Conservation (phyloP, 2,888 invertebrate species). For the Caenorhabditis zanzibari region DNA sequence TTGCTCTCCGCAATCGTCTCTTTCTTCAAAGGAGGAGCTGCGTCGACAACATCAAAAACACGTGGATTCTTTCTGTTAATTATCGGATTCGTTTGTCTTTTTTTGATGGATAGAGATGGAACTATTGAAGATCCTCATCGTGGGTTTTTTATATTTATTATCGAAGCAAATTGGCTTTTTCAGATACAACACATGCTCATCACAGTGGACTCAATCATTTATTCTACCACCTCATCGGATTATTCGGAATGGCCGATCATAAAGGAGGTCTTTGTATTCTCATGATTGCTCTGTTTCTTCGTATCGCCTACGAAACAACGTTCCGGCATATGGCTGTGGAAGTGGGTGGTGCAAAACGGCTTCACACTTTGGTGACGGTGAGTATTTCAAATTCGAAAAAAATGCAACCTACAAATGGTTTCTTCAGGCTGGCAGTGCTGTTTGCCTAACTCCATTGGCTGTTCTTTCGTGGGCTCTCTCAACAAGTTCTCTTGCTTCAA, state of each 20-base stretch:
- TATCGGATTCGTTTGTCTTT: constrained; percentile 85
- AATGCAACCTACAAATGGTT: too few relatives aligned
- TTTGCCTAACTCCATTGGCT: constrained; percentile 85
- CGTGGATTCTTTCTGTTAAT: constrained; percentile 84
- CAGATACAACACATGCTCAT: constrained; percentile 84
- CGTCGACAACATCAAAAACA: constrained; percentile 83
- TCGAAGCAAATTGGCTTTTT: constrained; percentile 24
- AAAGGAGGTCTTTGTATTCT: constrained; percentile 86
- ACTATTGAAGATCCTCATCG: constrained; percentile 83
- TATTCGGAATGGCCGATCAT: constrained; percentile 86
- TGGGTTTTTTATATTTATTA: constrained; percentile 79
- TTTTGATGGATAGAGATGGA: constrained; percentile 86
- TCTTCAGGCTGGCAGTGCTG: constrained; percentile 68
- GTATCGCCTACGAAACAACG: constrained; percentile 84
- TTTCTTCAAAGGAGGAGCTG: constrained; percentile 83
- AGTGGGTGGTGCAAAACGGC: constrained; percentile 85
- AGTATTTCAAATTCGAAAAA: constrained; percentile 28
- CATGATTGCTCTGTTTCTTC: constrained; percentile 84
- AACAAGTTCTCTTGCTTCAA: constrained; percentile 37
- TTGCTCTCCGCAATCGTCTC: constrained; percentile 85
- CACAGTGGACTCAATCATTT: constrained; percentile 85
- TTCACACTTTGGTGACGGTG: constrained; percentile 85
- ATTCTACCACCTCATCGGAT: constrained; percentile 85
- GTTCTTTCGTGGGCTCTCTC: constrained; percentile 84
- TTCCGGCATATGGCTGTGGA: constrained; percentile 84